phyloP scores from a whole-genome alignment of 2,113 vertebrate species.

The Tyto alba region DNA sequence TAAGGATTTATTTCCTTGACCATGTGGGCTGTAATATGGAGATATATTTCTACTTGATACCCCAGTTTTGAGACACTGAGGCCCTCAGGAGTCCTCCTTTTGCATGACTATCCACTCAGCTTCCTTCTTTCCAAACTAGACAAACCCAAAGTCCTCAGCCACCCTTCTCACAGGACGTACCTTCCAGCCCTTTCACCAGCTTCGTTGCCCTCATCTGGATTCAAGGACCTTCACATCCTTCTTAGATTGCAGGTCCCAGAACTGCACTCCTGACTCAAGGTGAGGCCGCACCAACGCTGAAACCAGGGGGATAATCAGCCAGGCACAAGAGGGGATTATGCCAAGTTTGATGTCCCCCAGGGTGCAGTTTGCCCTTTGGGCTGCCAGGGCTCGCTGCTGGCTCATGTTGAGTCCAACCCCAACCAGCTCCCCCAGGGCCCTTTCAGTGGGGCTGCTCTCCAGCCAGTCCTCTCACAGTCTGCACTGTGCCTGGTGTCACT shows the following conservation, averaged over 20 bases:
- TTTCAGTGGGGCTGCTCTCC: background rate
- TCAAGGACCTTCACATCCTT: background rate
- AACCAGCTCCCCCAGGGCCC: background rate
- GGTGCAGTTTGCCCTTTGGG: background rate
- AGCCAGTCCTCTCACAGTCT: background rate
- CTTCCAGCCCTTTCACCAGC: background rate
- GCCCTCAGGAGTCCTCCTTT: background rate
- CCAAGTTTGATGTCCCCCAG: background rate
- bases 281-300: rapidly evolving
- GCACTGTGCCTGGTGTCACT: rapidly evolving
- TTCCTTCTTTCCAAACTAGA: background rate
- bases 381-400: background rate
- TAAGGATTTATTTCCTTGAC: background rate
- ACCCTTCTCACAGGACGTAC: background rate
- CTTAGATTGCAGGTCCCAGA: background rate
- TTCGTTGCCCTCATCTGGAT: background rate
- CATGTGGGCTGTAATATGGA: background rate
- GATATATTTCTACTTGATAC: background rate
- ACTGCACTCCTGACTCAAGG: rapidly evolving
- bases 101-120: rapidly evolving
- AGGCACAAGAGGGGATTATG: too few relatives aligned
- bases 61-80: background rate
- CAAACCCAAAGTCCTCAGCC: background rate
- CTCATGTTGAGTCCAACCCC: rapidly evolving
- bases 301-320: background rate